These are phyloP conservation scores for Neoarius graeffei DNA, from an alignment of 2,113 vertebrate genomes.

Conservation along the genomic window DNA sequence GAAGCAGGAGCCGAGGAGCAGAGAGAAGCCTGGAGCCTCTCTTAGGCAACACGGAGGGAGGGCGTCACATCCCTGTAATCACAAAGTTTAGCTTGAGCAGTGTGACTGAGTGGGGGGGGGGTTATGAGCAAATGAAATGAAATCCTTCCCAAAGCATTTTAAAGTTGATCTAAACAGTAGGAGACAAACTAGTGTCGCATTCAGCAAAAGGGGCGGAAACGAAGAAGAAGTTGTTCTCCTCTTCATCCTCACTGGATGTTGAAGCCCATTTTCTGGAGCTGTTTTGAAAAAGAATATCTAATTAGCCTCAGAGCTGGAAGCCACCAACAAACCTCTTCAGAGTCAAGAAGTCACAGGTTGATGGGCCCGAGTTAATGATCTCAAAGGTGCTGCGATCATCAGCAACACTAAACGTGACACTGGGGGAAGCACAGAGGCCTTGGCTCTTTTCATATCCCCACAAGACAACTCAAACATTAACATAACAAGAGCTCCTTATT, in stretches of 20 bases:
- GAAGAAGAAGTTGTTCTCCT: neutral
- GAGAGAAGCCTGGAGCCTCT: slow-evolving; percentile 46
- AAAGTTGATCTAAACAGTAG: slow-evolving; percentile 32
- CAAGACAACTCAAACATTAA: slow-evolving; percentile 65
- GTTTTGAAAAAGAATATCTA: slow-evolving; percentile 72
- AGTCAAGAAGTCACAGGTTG: slow-evolving; percentile 62
- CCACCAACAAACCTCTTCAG: slow-evolving; percentile 64
- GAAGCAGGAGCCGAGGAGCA: slow-evolving; percentile 42
- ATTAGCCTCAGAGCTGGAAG: slow-evolving; percentile 72
- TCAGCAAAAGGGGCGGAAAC: neutral
- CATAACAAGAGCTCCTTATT: slow-evolving; percentile 72
- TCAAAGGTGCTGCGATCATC: slow-evolving; percentile 58
- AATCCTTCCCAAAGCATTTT: slow-evolving; percentile 38
- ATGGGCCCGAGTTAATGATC: slow-evolving; percentile 75
- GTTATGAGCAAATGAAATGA: slow-evolving; percentile 29
- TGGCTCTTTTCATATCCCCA: slow-evolving; percentile 39
- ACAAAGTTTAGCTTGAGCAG: slow-evolving; percentile 47
- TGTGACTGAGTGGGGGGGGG: slow-evolving; percentile 18
- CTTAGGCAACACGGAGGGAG: slow-evolving; percentile 32
- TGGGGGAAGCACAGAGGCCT: slow-evolving; percentile 17
- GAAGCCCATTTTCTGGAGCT: slow-evolving; percentile 17
- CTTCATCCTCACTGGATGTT: neutral
- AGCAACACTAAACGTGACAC: slow-evolving; percentile 30
- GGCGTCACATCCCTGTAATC: slow-evolving; percentile 45
- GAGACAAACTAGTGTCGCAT: slow-evolving; percentile 37